Percentiles rank a stretch among this genome's conserved stretches.
Evolutionary conservation across 2,888 invertebrate species (phyloP).

Genomic region (Parochlus steinenii): DNA sequence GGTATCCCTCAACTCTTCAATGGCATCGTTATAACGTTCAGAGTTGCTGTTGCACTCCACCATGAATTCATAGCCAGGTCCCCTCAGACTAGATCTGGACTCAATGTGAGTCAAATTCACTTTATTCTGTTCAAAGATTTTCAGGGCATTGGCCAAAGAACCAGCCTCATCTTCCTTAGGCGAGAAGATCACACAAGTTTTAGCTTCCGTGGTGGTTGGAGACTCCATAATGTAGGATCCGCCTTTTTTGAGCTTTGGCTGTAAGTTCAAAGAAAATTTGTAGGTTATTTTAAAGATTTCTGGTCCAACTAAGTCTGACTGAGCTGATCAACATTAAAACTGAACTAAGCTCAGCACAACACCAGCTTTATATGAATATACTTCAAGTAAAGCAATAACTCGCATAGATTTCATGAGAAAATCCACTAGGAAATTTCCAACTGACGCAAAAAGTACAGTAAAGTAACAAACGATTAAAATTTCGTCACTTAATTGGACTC

Average conservation of each 20-base stretch:
- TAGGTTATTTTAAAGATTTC: too few species aligned
- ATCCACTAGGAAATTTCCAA: too few species aligned
- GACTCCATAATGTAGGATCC: constrained; percentile 73
- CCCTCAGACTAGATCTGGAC: constrained; percentile 72
- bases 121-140: constrained; percentile 64
- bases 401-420: too few species aligned
- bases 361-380: too few species aligned
- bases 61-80: constrained; percentile 81
- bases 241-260: constrained; percentile 68
- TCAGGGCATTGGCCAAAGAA: constrained; percentile 70
- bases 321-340: too few species aligned
- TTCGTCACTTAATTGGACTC: too few species aligned
- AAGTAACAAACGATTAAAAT: too few species aligned
- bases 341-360: too few species aligned
- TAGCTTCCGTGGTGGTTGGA: constrained; percentile 49
- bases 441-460: too few species aligned
- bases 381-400: too few species aligned
- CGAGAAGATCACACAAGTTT: constrained; percentile 74
- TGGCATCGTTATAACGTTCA: constrained; percentile 57
- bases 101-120: constrained; percentile 86
- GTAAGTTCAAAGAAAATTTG: too few species aligned
- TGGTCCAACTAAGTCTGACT: too few species aligned
- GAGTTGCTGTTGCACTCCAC: constrained; percentile 70
- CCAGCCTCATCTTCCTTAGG: constrained; percentile 69
- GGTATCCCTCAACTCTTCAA: constrained; percentile 51